Conservation (phyloP, 2,888 invertebrate genomes). For the Horisme vitalbata region DNA sequence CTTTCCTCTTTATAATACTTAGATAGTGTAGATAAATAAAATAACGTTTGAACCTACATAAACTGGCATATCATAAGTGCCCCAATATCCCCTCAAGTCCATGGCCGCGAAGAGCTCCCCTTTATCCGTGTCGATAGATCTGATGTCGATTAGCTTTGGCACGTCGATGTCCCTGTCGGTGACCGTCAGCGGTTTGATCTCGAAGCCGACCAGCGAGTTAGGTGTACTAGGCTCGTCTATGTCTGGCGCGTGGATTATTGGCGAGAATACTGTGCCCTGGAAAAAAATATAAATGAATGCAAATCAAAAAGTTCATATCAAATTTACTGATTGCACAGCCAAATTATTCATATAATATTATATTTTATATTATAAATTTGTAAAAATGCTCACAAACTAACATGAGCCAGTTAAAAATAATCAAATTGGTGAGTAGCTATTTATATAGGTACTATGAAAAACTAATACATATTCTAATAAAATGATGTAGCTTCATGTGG, state of each 20-base stretch:
- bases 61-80: conserved; percentile 78
- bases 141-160: conserved; percentile 60
- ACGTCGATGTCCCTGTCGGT: conserved; percentile 49
- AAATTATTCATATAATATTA: too few species aligned
- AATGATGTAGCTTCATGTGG: too few species aligned
- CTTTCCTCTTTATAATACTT: too few species aligned
- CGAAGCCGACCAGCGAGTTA: conserved; percentile 80
- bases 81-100: conserved; percentile 80
- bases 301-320: too few species aligned
- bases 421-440: too few species aligned
- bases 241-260: conserved; percentile 75
- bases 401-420: too few species aligned
- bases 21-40: too few species aligned
- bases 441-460: too few species aligned
- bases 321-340: too few species aligned
- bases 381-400: too few species aligned
- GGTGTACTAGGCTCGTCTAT: conserved; percentile 77
- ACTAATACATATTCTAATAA: too few species aligned
- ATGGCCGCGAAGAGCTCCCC: conserved; percentile 69
- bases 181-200: conserved; percentile 56
- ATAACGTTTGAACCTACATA: conserved; percentile 64
- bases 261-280: conserved; percentile 51
- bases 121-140: conserved; percentile 54
- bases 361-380: too few species aligned
- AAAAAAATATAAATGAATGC: not conserved